Percentiles rank a stretch among this genome's conserved stretches.
phyloP scores from a whole-genome alignment of 2,888 invertebrate species.

The Isoperla grammatica region DNA sequence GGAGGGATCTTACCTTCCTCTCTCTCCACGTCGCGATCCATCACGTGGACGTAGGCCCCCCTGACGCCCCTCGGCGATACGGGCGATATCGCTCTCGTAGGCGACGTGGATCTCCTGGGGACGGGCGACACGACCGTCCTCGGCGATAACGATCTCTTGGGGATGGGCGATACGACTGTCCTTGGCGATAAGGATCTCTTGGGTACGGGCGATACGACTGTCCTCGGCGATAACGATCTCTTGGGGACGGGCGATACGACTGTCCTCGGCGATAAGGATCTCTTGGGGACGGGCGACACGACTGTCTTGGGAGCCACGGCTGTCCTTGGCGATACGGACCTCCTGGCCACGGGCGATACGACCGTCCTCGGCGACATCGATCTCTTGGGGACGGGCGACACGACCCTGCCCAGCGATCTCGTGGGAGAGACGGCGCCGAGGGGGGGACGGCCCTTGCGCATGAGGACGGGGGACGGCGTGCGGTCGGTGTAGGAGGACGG shows the following conservation, averaged over 20 bases:
- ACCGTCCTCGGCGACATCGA: slow-evolving; percentile 46
- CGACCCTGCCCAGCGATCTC: slow-evolving; percentile 38
- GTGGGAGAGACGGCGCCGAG: slow-evolving; percentile 30
- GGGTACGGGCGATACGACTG: slow-evolving; percentile 54
- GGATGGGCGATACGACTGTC: too few species aligned
- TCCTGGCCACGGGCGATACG: slow-evolving; percentile 12
- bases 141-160: background rate
- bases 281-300: too few species aligned
- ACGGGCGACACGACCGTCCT: background rate
- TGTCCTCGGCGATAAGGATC: background rate
- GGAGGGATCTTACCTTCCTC: slow-evolving; percentile 61
- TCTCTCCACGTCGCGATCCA: slow-evolving; percentile 29
- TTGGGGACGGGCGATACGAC: background rate
- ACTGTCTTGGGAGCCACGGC: background rate
- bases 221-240: background rate
- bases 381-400: slow-evolving; percentile 57
- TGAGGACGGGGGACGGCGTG: slow-evolving; percentile 33
- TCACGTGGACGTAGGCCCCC: slow-evolving; percentile 30
- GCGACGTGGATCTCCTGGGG: background rate
- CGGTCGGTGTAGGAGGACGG: slow-evolving; percentile 28
- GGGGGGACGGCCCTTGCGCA: slow-evolving; percentile 36
- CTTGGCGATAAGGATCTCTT: too few species aligned
- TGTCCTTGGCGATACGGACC: background rate
- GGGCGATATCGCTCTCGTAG: background rate
- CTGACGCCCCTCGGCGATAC: slow-evolving; percentile 11